These are phyloP conservation scores for Myotis findleyi DNA, from an alignment of 2,797 vertebrate genomes.

Conservation along the genomic window DNA sequence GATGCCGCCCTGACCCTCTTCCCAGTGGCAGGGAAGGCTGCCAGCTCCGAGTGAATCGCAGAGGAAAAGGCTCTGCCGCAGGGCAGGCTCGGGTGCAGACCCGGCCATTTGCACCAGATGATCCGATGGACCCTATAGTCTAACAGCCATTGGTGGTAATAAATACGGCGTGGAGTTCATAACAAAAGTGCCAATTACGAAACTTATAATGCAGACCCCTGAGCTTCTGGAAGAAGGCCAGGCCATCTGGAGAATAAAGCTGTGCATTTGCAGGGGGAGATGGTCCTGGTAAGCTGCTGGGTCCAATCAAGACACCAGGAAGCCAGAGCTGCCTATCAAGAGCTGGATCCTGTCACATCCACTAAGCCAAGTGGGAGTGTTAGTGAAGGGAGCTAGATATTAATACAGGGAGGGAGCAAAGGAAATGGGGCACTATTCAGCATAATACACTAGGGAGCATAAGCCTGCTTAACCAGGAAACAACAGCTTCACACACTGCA, in stretches of 20 bases:
- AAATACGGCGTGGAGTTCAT: background rate
- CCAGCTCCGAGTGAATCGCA: background rate
- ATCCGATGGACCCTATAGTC: background rate
- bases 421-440: background rate
- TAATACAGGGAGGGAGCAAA: background rate
- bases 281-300: background rate
- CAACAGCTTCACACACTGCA: background rate
- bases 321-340: background rate
- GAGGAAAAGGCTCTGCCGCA: background rate
- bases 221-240: background rate
- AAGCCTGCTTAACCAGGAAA: background rate
- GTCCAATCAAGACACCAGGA: background rate
- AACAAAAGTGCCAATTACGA: background rate
- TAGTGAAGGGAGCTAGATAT: background rate
- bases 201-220: background rate
- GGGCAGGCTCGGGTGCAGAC: background rate
- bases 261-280: background rate
- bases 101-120: background rate
- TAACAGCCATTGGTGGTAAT: background rate
- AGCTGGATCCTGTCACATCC: background rate
- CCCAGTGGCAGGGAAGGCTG: background rate
- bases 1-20: background rate
- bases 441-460: background rate
- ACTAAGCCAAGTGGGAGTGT: background rate
- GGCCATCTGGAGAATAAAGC: background rate